Base-by-base conservation (phyloP, 2,888 invertebrate species). In the Esperia sulphurella region DNA sequence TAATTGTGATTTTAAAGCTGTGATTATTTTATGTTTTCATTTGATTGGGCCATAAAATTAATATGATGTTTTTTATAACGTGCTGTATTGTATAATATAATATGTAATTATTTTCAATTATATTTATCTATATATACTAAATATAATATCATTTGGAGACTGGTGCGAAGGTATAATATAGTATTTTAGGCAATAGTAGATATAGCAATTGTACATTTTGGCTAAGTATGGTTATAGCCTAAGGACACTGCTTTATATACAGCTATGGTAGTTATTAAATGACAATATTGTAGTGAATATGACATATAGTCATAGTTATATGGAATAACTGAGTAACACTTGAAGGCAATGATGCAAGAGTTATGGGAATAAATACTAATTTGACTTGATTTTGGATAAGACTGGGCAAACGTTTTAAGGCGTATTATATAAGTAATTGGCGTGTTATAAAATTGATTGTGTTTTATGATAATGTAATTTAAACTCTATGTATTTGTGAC, bases 261-360 rank as follows among this genome's bases (percentile, higher is more conserved):
- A 58, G 60, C 58, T 61, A 69, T 69, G 62, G 71, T 61, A 65
- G 68, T 68, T 65, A 65, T 61, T 63, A 67, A 61, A 75, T 66
- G 83, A 83, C 83, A 83, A 84, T 84, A 84, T 75, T 55, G 65
- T 79, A 82, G 74, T 68, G 61, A 58, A 62, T 68, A 65, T 63
- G 55, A 31, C 8, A 4, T 2, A n/a, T 35, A 3, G n/a, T 5
- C 31, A 31, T 31, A 31, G 8, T 31, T 31, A 31, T 30, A 7
- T 31, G 10, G 8, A n/a, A 35, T n/a, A n/a, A 35, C 35, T n/a
- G 5, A 21, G 51, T 55, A 50, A 65, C 68, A 71, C 67, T 63
- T 48, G 55, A 72, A 73, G 76, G 75, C 76, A 76, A 76, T 74
- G 74, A 68, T 52, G 65, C 65, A 48, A 53, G 8, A 39, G 1